A percentile compares a stretch with the other conserved stretches of the same genome.
phyloP scores from a whole-genome alignment of 2,797 vertebrate species.

The Meriones psammophilus region DNA sequence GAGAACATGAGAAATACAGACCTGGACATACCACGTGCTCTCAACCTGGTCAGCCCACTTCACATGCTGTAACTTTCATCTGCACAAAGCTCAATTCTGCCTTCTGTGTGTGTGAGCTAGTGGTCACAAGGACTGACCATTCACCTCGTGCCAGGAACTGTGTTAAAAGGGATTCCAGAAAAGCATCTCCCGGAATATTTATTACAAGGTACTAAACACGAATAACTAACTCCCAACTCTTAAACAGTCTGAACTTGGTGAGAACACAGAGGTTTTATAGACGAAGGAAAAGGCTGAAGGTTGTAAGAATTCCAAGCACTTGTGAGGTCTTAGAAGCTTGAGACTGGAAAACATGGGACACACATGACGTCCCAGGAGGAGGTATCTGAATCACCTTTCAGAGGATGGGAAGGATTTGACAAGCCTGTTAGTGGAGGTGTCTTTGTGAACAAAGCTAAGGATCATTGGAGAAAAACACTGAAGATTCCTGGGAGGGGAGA shows the following conservation, averaged over 20 bases:
- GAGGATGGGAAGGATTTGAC: background rate
- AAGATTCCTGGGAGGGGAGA: background rate
- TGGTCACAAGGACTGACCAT: background rate
- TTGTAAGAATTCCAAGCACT: background rate
- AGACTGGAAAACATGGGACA: background rate
- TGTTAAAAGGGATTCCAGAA: background rate
- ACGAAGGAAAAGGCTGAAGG: background rate
- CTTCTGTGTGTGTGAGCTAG: background rate
- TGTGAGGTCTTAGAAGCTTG: background rate
- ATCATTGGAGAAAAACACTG: background rate
- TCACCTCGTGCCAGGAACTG: background rate
- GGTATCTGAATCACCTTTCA: background rate
- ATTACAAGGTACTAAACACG: background rate
- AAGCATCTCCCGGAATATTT: background rate
- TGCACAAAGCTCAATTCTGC: background rate
- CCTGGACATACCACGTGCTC: background rate
- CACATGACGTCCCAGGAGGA: background rate
- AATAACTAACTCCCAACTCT: background rate
- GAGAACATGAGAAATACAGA: background rate
- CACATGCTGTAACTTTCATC: background rate
- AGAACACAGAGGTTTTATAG: background rate
- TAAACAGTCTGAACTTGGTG: background rate
- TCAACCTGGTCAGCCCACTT: background rate
- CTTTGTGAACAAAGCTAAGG: background rate
- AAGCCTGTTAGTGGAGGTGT: background rate